Evolutionary conservation across 2,888 invertebrate genomes (phyloP), one percentile per base, ranked within the genome.

Genomic region (Prenolepis imparis): DNA sequence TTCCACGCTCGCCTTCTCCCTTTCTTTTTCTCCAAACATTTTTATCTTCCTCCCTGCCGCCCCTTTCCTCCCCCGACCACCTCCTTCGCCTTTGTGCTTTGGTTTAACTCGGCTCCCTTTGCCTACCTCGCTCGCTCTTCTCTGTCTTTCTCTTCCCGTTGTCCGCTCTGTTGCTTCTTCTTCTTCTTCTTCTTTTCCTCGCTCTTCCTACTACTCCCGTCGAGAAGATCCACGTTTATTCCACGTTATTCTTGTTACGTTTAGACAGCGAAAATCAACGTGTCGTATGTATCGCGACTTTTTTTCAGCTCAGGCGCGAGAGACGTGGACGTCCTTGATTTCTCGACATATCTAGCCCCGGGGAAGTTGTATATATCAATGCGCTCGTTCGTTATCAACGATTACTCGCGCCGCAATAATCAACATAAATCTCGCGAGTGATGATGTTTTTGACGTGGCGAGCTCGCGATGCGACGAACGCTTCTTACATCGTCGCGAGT

Each of bases 201-300:
- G 67, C 78, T 67, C 78, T 66, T 84, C 59, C 78, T 84, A 80
- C 72, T 84, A 80, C 70, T 84, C 81, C 68, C 70, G 81, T 78
- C 84, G 72, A 73, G 84, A 52, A 52, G 84, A 52, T 74, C 64
- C 73, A 80, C 87, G 86, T 88, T 88, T 88, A 88, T 88, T 88
- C 91, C 92, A 92, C 92, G 93, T 91, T 92, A 92, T 91, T 88
- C 92, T 93, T 92, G 92, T 93, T 94, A 93, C 91, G 90, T 89
- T 90, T 86, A 75, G 81, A 80, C 84, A 81, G 78, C 78, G 70
- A 80, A 80, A 80, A 80, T 80, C 78, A 80, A 80, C 70, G 78
- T 36, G 59, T 68, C 74, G 73, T 84, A 85, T 70, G 59, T 78
- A 72, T 70, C 74, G 39, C 52, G 68, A 87, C 80, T 82, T 55